phyloP scores from a whole-genome alignment of 2,113 vertebrate species.

The Zosterops japonicus region DNA sequence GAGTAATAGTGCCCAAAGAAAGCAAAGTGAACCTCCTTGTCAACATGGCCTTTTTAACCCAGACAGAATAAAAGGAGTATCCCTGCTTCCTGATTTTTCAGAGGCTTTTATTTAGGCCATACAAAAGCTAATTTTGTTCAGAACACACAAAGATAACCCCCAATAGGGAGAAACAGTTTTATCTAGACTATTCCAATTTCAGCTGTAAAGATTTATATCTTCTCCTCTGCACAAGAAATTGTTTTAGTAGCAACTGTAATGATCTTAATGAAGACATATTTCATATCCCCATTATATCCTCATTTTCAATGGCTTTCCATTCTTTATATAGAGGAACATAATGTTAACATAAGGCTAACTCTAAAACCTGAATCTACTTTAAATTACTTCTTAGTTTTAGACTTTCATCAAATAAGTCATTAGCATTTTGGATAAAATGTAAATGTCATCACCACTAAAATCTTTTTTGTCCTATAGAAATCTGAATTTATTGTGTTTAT shows the following conservation, averaged over 20 bases:
- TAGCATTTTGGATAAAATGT: constrained; percentile 14
- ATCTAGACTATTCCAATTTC: neutral
- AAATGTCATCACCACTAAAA: neutral
- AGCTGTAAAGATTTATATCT: neutral
- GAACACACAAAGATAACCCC: neutral
- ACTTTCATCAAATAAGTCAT: neutral
- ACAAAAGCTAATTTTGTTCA: neutral
- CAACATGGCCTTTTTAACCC: neutral
- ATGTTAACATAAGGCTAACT: neutral
- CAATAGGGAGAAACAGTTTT: neutral
- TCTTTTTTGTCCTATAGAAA: neutral
- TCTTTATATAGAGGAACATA: neutral
- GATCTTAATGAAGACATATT: neutral
- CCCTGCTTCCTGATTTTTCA: neutral
- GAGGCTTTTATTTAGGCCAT: neutral
- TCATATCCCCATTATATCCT: neutral
- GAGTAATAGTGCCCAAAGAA: neutral
- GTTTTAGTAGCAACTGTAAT: neutral
- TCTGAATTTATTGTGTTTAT: neutral
- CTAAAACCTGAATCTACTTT: neutral
- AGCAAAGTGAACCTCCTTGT: neutral
- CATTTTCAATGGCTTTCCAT: neutral
- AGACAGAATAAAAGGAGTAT: neutral
- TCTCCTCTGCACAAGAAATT: neutral
- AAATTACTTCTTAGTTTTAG: neutral